Evolutionary conservation across 2,888 invertebrate genomes (phyloP).

Genomic region (Orthosia incerta): DNA sequence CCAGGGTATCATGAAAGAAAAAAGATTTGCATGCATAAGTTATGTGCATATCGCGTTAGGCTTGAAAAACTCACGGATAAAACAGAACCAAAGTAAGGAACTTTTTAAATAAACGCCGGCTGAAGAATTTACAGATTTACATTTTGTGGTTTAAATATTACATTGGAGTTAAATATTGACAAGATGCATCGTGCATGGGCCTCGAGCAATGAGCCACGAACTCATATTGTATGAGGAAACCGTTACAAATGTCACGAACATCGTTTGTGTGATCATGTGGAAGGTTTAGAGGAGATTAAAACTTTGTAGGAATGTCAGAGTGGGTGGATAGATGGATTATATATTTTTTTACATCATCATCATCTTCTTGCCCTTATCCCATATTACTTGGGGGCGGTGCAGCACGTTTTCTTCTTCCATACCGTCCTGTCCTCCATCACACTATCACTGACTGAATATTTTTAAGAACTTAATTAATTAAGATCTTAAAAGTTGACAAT

Average conservation of each 20-base stretch:
- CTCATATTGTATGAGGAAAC: slow-evolving; percentile 47
- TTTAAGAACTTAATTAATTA: no score
- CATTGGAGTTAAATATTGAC: slow-evolving; percentile 36
- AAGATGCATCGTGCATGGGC: slow-evolving; percentile 30
- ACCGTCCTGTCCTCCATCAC: no score
- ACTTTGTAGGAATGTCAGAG: neutral
- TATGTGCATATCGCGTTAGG: slow-evolving; percentile 18
- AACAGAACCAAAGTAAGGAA: neutral
- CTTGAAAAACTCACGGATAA: slow-evolving; percentile 25
- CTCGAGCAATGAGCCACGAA: slow-evolving; percentile 27
- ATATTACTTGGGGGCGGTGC: no score
- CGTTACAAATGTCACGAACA: slow-evolving; percentile 33
- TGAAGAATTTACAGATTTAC: slow-evolving; percentile 1
- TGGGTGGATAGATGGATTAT: neutral
- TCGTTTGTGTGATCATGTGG: slow-evolving; percentile 10
- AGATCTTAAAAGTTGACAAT: no score
- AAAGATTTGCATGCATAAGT: slow-evolving; percentile 47
- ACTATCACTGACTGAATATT: no score
- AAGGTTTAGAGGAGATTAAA: neutral
- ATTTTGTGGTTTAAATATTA: slow-evolving; percentile 37
- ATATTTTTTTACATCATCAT: no score
- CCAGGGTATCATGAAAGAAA: neutral
- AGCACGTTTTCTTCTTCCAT: no score
- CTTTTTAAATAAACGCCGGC: slow-evolving; percentile 2
- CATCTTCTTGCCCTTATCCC: no score